Base-by-base conservation (phyloP, 1,140 invertebrate genomes). In the Teleopsis dalmanni region DNA sequence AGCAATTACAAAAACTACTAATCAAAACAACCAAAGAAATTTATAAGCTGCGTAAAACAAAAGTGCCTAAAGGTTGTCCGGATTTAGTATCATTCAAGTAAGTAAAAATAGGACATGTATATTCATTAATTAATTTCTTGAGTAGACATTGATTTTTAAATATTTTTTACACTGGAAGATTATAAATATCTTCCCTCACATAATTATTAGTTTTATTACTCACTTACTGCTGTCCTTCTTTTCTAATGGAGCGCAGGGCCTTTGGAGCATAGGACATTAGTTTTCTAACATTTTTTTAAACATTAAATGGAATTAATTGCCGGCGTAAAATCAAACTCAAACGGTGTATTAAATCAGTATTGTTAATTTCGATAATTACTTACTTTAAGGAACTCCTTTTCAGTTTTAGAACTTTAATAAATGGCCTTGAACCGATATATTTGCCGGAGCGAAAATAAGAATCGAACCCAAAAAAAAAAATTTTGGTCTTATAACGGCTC, bases 31-130 rank as follows among this genome's bases (percentile, higher is more conserved):
- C 87, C 41, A 81, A 88, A 58, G 89, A 94, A 72, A 89, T 95
- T 50, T 92, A 95, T 67, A 87, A 91, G 55, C 72, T 96, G 36
- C 73, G 91, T 47, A 88, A 88, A 70, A 90, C 85, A 23, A 85
- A 89, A 58, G 87, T 85, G 55, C 87, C 87, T n/a, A 86, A 87
- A 55, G 85, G 88, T 46, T 87, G 90, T 67, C 90, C 91, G 1
- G 91, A 95, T 70, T 76, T 93, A 48, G 85, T 91, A 56, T 91
- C 89, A 18, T 95, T 96, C 73, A 93, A 91, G 91, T 95, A 73
- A 81, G 85, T 83, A 16, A 7, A 48, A n/a, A n/a, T n/a, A n/a
- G n/a, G n/a, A n/a, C n/a, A n/a, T n/a, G n/a, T n/a, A n/a, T n/a
- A n/a, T n/a, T n/a, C n/a, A n/a, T n/a, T n/a, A n/a, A n/a, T n/a